phyloP scores from a whole-genome alignment of 2,888 invertebrate genomes.

The Cephalotes varians region DNA sequence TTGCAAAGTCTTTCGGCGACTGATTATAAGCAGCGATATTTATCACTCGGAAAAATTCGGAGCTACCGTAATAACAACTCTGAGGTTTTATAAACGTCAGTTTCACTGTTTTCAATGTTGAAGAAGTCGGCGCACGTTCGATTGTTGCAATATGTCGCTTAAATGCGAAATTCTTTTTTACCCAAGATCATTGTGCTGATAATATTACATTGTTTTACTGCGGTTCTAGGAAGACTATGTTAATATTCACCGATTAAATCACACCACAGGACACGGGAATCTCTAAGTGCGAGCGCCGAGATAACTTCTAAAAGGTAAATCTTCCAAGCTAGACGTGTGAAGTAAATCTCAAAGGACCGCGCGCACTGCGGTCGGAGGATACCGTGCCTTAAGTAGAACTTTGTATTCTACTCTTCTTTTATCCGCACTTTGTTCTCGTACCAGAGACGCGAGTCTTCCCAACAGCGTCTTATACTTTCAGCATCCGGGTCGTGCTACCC shows the following conservation, averaged over 20 bases:
- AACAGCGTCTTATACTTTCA: conserved; percentile 40
- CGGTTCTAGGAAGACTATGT: conserved; percentile 36
- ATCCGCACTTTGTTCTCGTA: conserved; percentile 46
- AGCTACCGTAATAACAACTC: background rate
- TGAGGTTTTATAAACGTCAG: background rate
- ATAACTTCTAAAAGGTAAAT: conserved; percentile 53
- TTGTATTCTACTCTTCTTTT: conserved; percentile 54
- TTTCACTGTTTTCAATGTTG: background rate
- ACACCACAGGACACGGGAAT: conserved; percentile 39
- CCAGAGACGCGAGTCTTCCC: conserved; percentile 26
- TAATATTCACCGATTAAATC: conserved; percentile 53
- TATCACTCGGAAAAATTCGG: background rate
- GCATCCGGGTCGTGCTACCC: conserved; percentile 21
- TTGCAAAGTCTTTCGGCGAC: conserved; percentile 40
- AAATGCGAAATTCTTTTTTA: conserved; percentile 14
- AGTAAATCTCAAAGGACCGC: conserved; percentile 56
- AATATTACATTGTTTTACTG: background rate
- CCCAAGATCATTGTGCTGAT: background rate
- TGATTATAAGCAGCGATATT: conserved; percentile 5
- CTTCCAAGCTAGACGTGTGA: conserved; percentile 47
- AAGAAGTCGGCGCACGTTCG: background rate
- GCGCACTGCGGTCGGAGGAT: conserved; percentile 35
- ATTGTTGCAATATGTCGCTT: background rate
- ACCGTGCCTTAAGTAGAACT: conserved; percentile 44
- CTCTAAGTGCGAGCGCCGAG: conserved; percentile 42